Evolutionary conservation across 2,797 vertebrate species (phyloP), one percentile per base, ranked within the genome.

Genomic region (Anas bahamensis): DNA sequence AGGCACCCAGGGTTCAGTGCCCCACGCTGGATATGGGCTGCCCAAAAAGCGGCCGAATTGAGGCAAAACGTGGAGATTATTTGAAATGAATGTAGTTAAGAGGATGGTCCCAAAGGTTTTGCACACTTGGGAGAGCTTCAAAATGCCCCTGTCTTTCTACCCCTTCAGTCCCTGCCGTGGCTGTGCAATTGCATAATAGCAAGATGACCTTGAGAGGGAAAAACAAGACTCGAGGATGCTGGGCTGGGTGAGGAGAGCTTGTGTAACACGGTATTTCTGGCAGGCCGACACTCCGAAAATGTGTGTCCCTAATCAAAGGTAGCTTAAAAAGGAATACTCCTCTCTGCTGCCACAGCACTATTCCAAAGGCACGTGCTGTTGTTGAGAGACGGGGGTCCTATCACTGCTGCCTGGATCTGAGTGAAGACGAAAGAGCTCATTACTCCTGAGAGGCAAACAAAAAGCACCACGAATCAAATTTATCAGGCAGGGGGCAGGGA

Each of bases 401-500:
- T 81, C 74, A 66, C 72, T 74, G 86, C 84, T 89, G 50, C 74
- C 65, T n/a, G 56, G 89, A 82, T 75, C 85, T 82, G 39, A 78
- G 52, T 9, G 26, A 87, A 82, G 73, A 95, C 72, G 61, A 79
- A 92, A 90, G 64, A 83, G 69, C 64, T 91, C 50, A 71, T 93
- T 95, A 91, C 65, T 95, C 78, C 89, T 52, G 74, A 80, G 57
- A 24, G 63, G 61, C 72, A 70, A 93, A 93, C 52, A 93, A 91
- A 93, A 96, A 88, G 76, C 80, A 65, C 76, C 44, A 64, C 88
- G 88, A 95, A 94, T 94, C 88, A 94, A 93, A 93, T 53, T 81
- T 28, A 95, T 84, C 73, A 65, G 69, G 88, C 59, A 59, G 59
- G 63, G 42, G 10, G 8, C 41, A 21, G 0, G 13, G 56, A 88